Evolutionary conservation across 2,113 vertebrate genomes (phyloP).

Genomic region (Brachirus orientalis): DNA sequence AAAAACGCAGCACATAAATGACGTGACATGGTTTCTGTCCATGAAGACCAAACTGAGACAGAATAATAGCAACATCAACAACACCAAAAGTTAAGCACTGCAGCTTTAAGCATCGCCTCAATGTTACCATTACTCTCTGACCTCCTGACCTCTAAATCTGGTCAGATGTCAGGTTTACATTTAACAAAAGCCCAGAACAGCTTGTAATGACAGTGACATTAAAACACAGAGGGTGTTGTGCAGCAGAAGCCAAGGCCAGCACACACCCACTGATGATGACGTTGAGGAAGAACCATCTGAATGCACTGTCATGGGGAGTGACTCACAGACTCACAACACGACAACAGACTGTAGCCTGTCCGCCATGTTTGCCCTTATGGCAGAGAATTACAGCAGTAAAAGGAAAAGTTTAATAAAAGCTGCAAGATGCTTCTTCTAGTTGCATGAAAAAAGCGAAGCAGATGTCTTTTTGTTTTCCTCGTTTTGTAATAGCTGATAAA

Average conservation of each 20-base stretch:
- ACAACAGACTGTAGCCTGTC: background rate
- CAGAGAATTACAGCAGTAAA: background rate
- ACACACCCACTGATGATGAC: background rate
- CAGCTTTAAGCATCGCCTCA: no score
- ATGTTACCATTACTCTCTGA: no score
- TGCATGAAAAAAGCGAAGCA: constrained; percentile 15
- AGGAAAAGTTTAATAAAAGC: background rate
- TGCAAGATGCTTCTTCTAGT: background rate
- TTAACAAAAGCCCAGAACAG: background rate
- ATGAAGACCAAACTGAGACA: no score
- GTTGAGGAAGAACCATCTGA: constrained; percentile 10
- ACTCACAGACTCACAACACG: constrained; percentile 6
- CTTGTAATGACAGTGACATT: background rate
- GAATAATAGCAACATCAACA: no score
- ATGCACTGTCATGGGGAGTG: background rate
- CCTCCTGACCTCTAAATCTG: no score
- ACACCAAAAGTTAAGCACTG: no score
- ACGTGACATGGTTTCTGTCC: no score
- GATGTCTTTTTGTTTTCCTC: constrained; percentile 21
- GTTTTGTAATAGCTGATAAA: constrained; percentile 13
- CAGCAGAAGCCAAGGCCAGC: background rate
- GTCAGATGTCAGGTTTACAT: background rate
- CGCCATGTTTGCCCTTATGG: background rate
- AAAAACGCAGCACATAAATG: no score
- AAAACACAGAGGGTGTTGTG: background rate